Evolutionary conservation across 2,113 vertebrate genomes (phyloP), one percentile per base, ranked within the genome.

Genomic region (Colius striatus): DNA sequence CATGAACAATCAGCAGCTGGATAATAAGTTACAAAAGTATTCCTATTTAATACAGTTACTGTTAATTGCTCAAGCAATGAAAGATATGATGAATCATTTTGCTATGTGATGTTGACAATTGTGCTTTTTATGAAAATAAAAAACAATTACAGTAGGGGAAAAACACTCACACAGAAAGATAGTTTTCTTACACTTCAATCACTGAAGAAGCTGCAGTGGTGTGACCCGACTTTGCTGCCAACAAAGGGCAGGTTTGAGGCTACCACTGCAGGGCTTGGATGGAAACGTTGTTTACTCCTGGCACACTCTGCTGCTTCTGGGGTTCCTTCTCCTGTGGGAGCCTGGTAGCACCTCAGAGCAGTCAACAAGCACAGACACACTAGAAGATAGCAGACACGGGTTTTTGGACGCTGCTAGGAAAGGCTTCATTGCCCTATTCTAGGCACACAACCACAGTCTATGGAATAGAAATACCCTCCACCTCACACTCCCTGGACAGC

Each of bases 151-250:
- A 25, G 22, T 4, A 53, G 30, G 1, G 68, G 38, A 41, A 41
- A 77, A 47, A 29, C 12, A 58, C 55, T 17, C 1, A 0, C n/a
- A 21, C 3, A 67, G 75, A 79, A 61, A 29, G 48, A 22, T 4
- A 10, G 5, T 0, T 4, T 38, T 22, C 18, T 27, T 4, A 3
- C 2, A 2, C 32, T 21, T 8, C 26, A 60, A 50, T 10, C 1
- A 10, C 22, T 47, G 3, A 4, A 4, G 5, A 10, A 81, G 25
- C 27, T 36, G 62, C 41, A 15, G 55, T 0, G 0, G 30, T 2
- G 0, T 3, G 21, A 68, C 20, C 43, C n/a, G n/a, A 5, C 32
- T 41, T n/a, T 2, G 3, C 18, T 43, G 47, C 20, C 45, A 51
- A 14, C 0, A 12, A 57, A 8, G 10, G 26, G 55, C 29, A 45